Evolutionary conservation across 1,140 invertebrate genomes (phyloP), one percentile per base, ranked within the genome.

Genomic region (Penaeus indicus): DNA sequence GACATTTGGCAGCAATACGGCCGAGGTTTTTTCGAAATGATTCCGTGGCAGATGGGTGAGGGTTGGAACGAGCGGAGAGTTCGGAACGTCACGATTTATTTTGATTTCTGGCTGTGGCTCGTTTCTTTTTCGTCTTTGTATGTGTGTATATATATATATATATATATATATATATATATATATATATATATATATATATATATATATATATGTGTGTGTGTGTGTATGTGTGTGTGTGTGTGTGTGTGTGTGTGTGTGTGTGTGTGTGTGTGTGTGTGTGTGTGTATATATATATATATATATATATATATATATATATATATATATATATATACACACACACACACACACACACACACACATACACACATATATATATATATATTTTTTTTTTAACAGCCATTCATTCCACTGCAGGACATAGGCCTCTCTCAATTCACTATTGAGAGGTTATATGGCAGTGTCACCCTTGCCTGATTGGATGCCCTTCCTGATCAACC

Each of bases 121-220:
- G 0, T 32, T 32, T 32, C 32, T 2, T 32, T 32, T 32, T 32
- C 32, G 2, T 32, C 32, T 32, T 32, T 32, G 32, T 32, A 69
- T 27, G 22, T 27, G 22, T 27, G 32, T 27, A 18, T 7, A 69
- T 27, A 69, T 16, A 69, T 1, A 69, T 16, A 22, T 16, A 69
- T 69, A 69, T 22, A 69, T 22, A 22, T 22, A 69, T 22, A 22
- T 22, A 69, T 22, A 69, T 69, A 69, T 69, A 69, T 69, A 69
- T 22, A 69, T 69, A 69, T 69, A 69, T 69, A 22, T 22, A 69
- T 69, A 69, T 69, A 69, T 69, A 69, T 69, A 16, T 69, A 16
- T 69, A 11, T 69, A 27, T 11, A 69, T 69, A 69, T 69, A 69
- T 69, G 13, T 69, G 13, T 25, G 0, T 10, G n/a, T 69, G 22